Evolutionary conservation across 2,797 vertebrate species (phyloP).

Genomic region (Leptatherina wallacei): DNA sequence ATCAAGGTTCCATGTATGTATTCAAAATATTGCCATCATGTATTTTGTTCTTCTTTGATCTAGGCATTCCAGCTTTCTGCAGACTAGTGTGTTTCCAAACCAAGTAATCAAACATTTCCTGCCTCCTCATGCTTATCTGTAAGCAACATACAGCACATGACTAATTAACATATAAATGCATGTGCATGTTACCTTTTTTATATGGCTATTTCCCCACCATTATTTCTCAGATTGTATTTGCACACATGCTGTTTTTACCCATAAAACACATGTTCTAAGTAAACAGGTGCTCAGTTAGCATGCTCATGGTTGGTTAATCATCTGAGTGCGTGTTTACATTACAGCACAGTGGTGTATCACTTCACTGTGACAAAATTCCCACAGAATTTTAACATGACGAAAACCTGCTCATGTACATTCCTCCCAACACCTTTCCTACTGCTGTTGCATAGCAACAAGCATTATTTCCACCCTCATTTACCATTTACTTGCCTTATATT

Average conservation of each 20-base stretch:
- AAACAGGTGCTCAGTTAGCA: neutral
- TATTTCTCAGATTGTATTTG: neutral
- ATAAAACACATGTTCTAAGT: neutral
- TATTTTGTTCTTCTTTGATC: neutral
- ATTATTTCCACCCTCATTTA: neutral
- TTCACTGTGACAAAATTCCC: neutral
- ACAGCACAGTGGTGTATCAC: neutral
- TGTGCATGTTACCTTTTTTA: neutral
- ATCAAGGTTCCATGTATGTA: neutral
- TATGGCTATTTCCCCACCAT: neutral
- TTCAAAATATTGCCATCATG: neutral
- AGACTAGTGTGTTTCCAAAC: neutral
- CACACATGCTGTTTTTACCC: constrained; percentile 6
- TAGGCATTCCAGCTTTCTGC: neutral
- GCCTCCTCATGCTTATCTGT: neutral
- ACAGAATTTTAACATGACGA: neutral
- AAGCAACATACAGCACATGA: neutral
- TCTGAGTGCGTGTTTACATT: neutral
- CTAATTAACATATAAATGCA: neutral
- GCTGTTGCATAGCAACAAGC: neutral
- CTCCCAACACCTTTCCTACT: neutral
- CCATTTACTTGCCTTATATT: neutral
- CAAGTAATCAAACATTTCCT: neutral
- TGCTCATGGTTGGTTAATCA: neutral
- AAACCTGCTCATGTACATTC: neutral